phyloP scores from a whole-genome alignment of 2,113 vertebrate species.

The Cariama cristata region DNA sequence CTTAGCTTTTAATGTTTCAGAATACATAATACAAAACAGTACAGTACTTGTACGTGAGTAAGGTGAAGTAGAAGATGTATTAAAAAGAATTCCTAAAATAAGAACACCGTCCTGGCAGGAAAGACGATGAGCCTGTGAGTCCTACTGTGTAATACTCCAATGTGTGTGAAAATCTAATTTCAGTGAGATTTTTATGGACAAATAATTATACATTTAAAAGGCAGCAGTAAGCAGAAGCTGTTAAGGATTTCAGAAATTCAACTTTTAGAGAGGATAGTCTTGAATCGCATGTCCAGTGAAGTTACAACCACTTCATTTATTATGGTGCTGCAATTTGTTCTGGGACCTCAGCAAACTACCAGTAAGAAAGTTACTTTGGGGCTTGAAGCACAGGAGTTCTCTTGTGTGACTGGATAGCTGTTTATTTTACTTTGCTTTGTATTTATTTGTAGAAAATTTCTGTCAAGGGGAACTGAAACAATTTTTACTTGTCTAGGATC shows the following conservation, averaged over 20 bases:
- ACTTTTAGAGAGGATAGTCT: not conserved
- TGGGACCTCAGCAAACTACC: not conserved
- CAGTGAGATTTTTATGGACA: not conserved
- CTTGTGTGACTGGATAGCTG: not conserved
- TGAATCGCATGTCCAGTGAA: not conserved
- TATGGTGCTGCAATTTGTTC: not conserved
- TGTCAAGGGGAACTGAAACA: not conserved
- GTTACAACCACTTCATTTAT: not conserved
- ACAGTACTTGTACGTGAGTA: not conserved
- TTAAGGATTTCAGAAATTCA: not conserved
- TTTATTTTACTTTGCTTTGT: not conserved
- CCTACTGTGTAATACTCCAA: not conserved
- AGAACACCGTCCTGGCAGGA: not conserved
- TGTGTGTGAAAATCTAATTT: not conserved
- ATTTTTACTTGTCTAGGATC: constrained; percentile 75
- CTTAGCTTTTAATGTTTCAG: not conserved
- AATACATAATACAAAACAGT: not conserved
- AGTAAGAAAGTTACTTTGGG: not conserved
- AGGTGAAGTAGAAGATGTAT: not conserved
- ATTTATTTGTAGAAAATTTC: not conserved
- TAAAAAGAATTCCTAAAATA: not conserved
- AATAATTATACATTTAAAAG: not conserved
- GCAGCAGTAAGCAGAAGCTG: not conserved
- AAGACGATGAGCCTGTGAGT: not conserved
- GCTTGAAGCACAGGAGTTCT: not conserved